Evolutionary conservation across 2,797 vertebrate species (phyloP).

Genomic region (Odontamblyopus rebecca): DNA sequence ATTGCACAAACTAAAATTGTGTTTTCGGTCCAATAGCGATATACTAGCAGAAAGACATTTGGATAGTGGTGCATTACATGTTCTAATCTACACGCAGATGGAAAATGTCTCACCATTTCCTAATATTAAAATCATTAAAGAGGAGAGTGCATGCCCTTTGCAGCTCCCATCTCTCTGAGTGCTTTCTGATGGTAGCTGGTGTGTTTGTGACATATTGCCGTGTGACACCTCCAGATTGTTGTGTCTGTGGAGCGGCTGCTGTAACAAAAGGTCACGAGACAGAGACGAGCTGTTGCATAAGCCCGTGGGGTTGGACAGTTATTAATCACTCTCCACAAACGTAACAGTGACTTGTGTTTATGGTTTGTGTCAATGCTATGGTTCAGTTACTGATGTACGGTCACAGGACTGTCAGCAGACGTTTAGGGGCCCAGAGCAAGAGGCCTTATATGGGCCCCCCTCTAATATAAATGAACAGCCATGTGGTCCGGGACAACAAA

Average conservation of each 20-base stretch:
- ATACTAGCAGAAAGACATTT: neutral
- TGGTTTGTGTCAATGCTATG: neutral
- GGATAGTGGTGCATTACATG: conserved; percentile 14
- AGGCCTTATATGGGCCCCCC: no score
- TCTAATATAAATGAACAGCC: no score
- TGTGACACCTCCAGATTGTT: conserved; percentile 54
- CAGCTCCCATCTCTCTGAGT: conserved; percentile 30
- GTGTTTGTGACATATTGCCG: conserved; percentile 54
- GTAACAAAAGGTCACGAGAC: conserved; percentile 57
- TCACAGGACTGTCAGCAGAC: neutral
- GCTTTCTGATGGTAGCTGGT: conserved; percentile 55
- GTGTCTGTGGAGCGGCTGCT: conserved; percentile 52
- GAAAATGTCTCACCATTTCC: conserved; percentile 35
- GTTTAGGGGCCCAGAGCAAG: no score
- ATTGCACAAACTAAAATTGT: no score
- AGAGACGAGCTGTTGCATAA: conserved; percentile 37
- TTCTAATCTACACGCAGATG: conserved; percentile 17
- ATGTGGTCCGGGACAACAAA: no score
- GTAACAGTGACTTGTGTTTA: conserved; percentile 34
- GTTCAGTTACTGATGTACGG: neutral
- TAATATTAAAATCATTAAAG: conserved; percentile 31
- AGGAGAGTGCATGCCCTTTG: conserved; percentile 16
- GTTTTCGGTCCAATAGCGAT: no score
- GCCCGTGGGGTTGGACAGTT: conserved; percentile 39
- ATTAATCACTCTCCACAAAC: conserved; percentile 52